Evolutionary conservation across 2,113 vertebrate genomes (phyloP).

Genomic region (Marmota monax): DNA sequence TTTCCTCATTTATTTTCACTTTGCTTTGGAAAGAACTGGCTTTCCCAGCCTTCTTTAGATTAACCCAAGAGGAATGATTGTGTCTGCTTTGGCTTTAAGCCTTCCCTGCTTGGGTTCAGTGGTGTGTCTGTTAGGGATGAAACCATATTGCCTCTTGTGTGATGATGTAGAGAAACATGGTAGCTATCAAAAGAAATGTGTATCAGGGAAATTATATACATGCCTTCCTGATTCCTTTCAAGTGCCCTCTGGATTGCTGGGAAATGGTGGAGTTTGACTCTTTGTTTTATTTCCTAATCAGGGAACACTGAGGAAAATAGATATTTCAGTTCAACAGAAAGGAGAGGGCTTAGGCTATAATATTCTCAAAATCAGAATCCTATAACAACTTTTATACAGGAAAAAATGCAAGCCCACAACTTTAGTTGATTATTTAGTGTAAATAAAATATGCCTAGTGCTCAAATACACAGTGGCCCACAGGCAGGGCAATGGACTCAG

Average conservation of each 20-base stretch:
- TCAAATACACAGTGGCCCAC: background rate
- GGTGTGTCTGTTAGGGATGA: background rate
- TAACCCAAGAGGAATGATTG: background rate
- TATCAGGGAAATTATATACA: background rate
- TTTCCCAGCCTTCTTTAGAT: background rate
- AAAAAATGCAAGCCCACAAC: background rate
- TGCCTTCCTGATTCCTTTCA: background rate
- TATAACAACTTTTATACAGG: background rate
- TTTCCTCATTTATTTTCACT: background rate
- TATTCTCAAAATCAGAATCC: background rate
- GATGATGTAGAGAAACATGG: background rate
- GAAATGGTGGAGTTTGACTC: background rate
- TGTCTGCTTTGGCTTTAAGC: background rate
- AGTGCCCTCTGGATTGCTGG: background rate
- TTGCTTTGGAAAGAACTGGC: background rate
- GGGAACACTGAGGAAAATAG: background rate
- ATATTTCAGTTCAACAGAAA: background rate
- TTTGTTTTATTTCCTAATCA: background rate
- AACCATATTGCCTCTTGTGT: background rate
- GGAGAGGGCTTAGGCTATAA: background rate
- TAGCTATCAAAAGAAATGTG: background rate
- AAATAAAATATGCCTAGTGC: slow-evolving; percentile 1
- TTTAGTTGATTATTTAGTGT: background rate
- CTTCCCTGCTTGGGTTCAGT: background rate
- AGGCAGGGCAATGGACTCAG: background rate